Evolutionary conservation across 2,113 vertebrate species (phyloP).

Genomic region (Trogon surrucura): DNA sequence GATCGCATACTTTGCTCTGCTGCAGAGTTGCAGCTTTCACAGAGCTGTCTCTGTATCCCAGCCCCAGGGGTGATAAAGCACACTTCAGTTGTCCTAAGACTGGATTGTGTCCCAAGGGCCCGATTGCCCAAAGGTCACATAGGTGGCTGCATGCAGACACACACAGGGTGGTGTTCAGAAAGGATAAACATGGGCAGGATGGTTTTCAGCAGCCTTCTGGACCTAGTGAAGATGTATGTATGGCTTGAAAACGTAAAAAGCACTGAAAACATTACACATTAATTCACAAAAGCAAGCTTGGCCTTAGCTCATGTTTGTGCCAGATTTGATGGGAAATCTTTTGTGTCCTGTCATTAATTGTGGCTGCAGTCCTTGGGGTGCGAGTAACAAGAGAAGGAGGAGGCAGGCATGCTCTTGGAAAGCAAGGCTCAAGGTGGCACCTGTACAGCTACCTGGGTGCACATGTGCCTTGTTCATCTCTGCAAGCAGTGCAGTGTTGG

Average conservation of each 20-base stretch:
- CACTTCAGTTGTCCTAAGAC: background rate
- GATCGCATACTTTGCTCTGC: fast-evolving
- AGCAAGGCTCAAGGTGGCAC: background rate
- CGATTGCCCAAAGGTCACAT: background rate
- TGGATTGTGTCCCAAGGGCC: background rate
- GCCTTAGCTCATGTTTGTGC: background rate
- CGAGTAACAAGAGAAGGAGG: background rate
- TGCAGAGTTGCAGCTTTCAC: background rate
- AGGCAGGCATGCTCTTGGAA: fast-evolving
- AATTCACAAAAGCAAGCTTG: background rate
- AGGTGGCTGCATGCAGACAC: background rate
- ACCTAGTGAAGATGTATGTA: background rate
- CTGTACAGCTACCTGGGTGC: fast-evolving
- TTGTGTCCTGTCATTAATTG: background rate
- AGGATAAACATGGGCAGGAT: background rate
- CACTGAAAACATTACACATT: background rate
- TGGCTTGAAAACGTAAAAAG: background rate
- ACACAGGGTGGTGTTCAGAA: fast-evolving
- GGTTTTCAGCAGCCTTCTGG: background rate
- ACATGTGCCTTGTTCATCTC: background rate
- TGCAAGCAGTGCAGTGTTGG: background rate
- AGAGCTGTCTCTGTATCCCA: background rate
- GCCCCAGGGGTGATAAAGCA: fast-evolving
- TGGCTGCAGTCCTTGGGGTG: background rate
- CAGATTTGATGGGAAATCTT: background rate